Percentiles rank a stretch among this genome's conserved stretches.
Conservation (phyloP, 2,888 invertebrate genomes). For the Ramazzottius varieornatus region DNA sequence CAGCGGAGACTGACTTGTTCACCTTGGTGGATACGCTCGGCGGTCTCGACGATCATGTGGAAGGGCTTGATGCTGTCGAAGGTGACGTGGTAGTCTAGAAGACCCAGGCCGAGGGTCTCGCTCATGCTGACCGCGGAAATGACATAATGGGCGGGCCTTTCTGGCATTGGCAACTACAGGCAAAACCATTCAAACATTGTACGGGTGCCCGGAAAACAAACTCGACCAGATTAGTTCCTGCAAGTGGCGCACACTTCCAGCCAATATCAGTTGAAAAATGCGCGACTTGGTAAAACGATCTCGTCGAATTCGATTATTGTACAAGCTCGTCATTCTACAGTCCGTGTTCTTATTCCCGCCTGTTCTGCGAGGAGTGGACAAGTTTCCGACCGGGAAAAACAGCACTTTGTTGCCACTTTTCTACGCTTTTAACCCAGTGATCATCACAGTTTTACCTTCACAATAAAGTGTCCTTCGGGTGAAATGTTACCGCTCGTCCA, state of each 20-base stretch:
- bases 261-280: background rate
- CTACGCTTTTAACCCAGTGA: slow-evolving; percentile 1
- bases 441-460: background rate
- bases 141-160: slow-evolving; percentile 66
- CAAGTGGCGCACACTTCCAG: background rate
- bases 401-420: no score
- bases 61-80: slow-evolving; percentile 71
- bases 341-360: no score
- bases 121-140: slow-evolving; percentile 74
- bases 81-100: slow-evolving; percentile 35
- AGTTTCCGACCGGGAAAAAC: no score
- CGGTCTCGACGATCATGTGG: slow-evolving; percentile 81
- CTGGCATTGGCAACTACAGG: slow-evolving; percentile 41
- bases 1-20: slow-evolving; percentile 78
- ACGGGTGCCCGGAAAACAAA: background rate
- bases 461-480: slow-evolving; percentile 11
- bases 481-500: slow-evolving; percentile 19
- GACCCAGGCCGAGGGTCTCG: slow-evolving; percentile 55
- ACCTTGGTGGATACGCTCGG: slow-evolving; percentile 50
- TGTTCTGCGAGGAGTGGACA: no score
- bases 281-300: no score
- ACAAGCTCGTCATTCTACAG: no score
- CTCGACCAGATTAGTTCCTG: no score
- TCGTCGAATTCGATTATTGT: no score
- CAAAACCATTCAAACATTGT: background rate